Conservation (phyloP, 2,888 invertebrate species). For the Pristionchus japonicus region DNA sequence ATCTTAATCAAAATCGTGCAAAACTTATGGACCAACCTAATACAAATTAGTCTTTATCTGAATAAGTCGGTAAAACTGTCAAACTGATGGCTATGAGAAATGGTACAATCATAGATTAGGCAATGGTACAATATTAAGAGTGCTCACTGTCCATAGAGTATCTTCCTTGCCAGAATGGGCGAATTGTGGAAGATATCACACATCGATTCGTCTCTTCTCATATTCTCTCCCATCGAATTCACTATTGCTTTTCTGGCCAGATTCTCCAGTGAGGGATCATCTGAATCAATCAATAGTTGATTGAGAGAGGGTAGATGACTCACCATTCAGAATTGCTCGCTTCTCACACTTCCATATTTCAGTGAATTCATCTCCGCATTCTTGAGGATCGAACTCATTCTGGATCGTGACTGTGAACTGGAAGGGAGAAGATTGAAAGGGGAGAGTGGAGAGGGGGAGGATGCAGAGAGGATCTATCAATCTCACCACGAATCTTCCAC, state of each 20-base stretch:
- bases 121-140: not conserved
- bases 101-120: no score
- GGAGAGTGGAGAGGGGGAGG: not conserved
- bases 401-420: not conserved
- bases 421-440: not conserved
- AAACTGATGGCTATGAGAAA: not conserved
- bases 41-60: not conserved
- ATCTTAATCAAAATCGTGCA: no score
- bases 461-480: not conserved
- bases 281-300: not conserved
- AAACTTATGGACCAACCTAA: not conserved
- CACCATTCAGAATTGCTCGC: not conserved
- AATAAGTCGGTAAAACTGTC: not conserved
- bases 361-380: not conserved
- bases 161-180: not conserved
- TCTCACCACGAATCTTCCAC: conserved; percentile 22
- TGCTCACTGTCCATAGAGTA: not conserved
- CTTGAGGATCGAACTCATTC: not conserved
- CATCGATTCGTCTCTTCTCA: not conserved
- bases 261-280: conserved; percentile 5
- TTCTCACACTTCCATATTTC: conserved; percentile 2
- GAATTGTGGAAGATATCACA: conserved; percentile 1
- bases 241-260: not conserved
- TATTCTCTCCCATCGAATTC: not conserved
- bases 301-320: not conserved